Base-by-base conservation (phyloP, 2,797 vertebrate genomes). In the Spea hammondii region DNA sequence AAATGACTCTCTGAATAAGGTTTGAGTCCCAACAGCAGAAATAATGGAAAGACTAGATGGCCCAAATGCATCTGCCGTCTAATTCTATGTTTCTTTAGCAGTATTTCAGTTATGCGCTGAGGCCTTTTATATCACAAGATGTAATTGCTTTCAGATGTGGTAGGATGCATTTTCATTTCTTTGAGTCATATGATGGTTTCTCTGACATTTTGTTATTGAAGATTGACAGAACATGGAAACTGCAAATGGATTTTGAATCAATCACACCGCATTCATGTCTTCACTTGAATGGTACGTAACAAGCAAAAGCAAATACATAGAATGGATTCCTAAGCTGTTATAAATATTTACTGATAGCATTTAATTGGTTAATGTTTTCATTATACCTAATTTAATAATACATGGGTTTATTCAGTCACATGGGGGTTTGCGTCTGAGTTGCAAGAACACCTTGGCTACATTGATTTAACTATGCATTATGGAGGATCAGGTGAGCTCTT, bases 221-320 rank as follows among this genome's bases (percentile, higher is more conserved):
- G 55, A 62, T 32, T 62, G n/a, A 17, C n/a, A 62, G 6, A 55
- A 55, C 69, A 71, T 57, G 47, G 12, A 71, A 53, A 6, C 69
- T 71, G 53, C 53, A 71, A 71, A 71, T 71, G 53, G 69, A 71
- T 71, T 71, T 71, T 55, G 46, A 55, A 71, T 55, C 69, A 71
- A 45, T 71, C 12, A 55, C 44, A 13, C 46, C 32, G 17, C 8
- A 62, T 71, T 45, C 9, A n/a, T 57, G 32, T 46, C 5, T 55
- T 55, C 11, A 57, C 69, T 71, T 57, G 53, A 62, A 71, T 54
- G 10, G 8, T 12, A 50, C 6, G 5, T 45, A 5, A 12, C 8
- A 66, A 13, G 44, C 45, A 66, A 12, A 11, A 66, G 12, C 6
- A 66, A 46, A 66, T 66, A 11, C 32, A 66, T 12, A 66, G 48